phyloP scores from a whole-genome alignment of 2,113 vertebrate species.

The Canis aureus region DNA sequence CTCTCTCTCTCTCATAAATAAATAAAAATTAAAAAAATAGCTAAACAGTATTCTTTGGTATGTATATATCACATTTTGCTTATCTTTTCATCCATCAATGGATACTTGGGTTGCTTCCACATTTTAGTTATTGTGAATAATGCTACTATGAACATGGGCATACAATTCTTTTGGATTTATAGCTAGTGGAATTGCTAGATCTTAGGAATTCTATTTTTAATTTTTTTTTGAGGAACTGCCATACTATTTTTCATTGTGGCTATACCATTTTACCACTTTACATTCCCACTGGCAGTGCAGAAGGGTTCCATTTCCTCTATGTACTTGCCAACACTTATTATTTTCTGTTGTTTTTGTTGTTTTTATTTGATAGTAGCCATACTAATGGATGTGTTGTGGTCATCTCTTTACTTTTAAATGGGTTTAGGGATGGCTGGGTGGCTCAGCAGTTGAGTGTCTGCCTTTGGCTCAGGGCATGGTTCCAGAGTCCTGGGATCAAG shows the following conservation, averaged over 20 bases:
- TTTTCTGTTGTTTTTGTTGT: not conserved
- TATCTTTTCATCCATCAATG: not conserved
- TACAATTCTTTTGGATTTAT: not conserved
- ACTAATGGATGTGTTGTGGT: not conserved
- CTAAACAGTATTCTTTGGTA: not conserved
- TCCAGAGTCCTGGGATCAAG: too few relatives aligned
- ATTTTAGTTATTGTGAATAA: not conserved
- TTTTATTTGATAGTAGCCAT: not conserved
- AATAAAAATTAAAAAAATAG: not conserved
- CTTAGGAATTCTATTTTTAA: not conserved
- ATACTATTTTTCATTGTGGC: not conserved
- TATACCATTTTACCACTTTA: not conserved
- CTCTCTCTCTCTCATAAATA: too few relatives aligned
- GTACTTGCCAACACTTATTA: not conserved
- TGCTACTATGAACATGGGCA: not conserved
- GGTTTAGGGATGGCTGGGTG: not conserved
- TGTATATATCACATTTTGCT: not conserved
- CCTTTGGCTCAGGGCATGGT: not conserved
- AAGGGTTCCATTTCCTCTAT: not conserved
- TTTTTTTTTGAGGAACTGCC: not conserved
- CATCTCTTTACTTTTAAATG: not conserved
- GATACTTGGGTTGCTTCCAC: not conserved
- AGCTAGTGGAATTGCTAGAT: not conserved
- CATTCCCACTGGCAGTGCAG: not conserved
- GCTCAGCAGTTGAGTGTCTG: too few relatives aligned